Evolutionary conservation across 1,140 invertebrate genomes (phyloP), one percentile per base, ranked within the genome.

Genomic region (Hylyphantes graminicola): DNA sequence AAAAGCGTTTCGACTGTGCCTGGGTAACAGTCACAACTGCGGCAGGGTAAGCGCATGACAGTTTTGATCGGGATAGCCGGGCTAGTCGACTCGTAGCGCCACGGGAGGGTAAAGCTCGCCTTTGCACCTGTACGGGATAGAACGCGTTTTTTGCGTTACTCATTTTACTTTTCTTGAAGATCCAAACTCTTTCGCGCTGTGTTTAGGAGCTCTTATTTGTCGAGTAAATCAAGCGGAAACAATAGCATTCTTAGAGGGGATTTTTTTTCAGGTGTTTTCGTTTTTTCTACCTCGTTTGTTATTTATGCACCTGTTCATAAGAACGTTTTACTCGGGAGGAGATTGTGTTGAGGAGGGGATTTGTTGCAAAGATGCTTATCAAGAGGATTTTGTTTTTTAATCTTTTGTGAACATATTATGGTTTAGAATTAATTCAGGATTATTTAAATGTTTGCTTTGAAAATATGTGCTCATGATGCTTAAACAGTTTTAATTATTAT

Each of bases 21-120:
- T 74, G 15, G 57, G 73, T 55, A 70, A 85, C 82, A 55, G 72
- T 76, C 82, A 85, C 82, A 77, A 85, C 82, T 85, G 82, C 82
- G 51, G 82, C 73, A 85, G 59, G 54, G 53, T 85, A 19, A 77
- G 82, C 82, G 82, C 82, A 85, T 85, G 82, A 85, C 82, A 85
- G 82, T 76, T 85, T 85, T 85, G 82, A 85, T 85, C 80, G 51
- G 59, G 72, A 35, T 35, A 15, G 68, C 59, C 65, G 82, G 82
- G 74, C 73, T 63, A 77, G 74, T 85, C 82, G 73, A 85, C 82
- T 85, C 70, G 35, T 12, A 65, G 59, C 61, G 61, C 72, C 50
- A 67, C 64, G 82, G 74, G 82, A 85, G 82, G 82, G 82, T 65
- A 73, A 63, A 21, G 80, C 57, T 21, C 80, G 61, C 53, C 35